phyloP scores from a whole-genome alignment of 2,888 invertebrate species.

The Oxycera nigricornis region DNA sequence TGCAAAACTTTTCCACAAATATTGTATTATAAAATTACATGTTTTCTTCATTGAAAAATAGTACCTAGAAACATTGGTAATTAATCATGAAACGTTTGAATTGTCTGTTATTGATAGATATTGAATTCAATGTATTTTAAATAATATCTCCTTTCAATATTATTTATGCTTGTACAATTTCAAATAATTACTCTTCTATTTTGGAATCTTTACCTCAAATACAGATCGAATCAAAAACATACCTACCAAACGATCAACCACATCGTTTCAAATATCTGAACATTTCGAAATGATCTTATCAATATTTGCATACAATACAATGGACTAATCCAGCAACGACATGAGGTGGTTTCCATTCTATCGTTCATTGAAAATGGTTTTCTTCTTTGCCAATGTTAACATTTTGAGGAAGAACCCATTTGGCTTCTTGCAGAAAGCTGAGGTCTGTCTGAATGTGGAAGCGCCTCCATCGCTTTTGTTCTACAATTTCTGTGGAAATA shows the following conservation, averaged over 20 bases:
- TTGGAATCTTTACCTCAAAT: too few relatives aligned
- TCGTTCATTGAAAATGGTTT: neutral
- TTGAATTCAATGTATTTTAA: too few relatives aligned
- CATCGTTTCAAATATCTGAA: neutral
- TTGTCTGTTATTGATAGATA: too few relatives aligned
- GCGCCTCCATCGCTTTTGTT: slow-evolving; percentile 42
- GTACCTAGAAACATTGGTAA: too few relatives aligned
- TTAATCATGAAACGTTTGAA: too few relatives aligned
- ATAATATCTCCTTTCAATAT: too few relatives aligned
- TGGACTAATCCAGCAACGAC: neutral
- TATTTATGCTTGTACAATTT: too few relatives aligned
- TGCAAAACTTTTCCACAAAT: too few relatives aligned
- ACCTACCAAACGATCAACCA: neutral
- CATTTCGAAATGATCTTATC: slow-evolving; percentile 38
- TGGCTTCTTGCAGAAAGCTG: neutral
- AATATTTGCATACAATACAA: slow-evolving; percentile 45
- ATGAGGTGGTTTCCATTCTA: neutral
- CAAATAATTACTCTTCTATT: too few relatives aligned
- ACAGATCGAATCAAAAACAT: neutral
- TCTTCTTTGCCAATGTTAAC: neutral
- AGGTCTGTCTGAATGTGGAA: neutral
- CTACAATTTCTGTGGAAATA: slow-evolving; percentile 45
- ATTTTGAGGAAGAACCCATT: neutral
- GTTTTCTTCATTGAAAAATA: too few relatives aligned
- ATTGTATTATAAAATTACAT: too few relatives aligned